Evolutionary conservation across 2,888 invertebrate species (phyloP).

Genomic region (Argyra leucocephala): DNA sequence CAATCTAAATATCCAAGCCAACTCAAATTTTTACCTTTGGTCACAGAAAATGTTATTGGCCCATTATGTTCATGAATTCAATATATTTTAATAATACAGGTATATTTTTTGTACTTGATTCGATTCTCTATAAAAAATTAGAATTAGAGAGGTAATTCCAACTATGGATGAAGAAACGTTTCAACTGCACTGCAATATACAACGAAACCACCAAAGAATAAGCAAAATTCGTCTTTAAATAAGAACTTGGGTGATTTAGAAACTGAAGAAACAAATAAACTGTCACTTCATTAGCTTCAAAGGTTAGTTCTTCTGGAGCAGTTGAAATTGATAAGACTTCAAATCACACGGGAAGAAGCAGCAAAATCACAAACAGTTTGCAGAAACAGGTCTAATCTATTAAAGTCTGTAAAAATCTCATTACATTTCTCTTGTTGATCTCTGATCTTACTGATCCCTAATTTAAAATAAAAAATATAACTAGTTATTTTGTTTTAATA

Average conservation of each 20-base stretch:
- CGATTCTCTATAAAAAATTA: too few relatives aligned
- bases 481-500: too few relatives aligned
- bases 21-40: too few relatives aligned
- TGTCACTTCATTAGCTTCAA: neutral
- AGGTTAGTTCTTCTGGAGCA: neutral
- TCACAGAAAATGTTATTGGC: too few relatives aligned
- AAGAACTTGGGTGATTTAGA: neutral
- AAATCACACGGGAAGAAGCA: neutral
- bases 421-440: too few relatives aligned
- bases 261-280: neutral
- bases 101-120: too few relatives aligned
- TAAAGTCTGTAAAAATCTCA: too few relatives aligned
- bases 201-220: neutral
- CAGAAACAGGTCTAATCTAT: neutral
- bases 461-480: neutral
- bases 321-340: neutral
- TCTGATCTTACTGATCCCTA: neutral
- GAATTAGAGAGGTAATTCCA: neutral
- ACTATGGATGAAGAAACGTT: too few relatives aligned
- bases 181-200: too few relatives aligned
- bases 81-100: neutral
- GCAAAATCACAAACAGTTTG: neutral
- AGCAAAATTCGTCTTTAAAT: neutral
- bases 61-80: too few relatives aligned
- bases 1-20: too few relatives aligned